phyloP scores from a whole-genome alignment of 1,140 invertebrate species.

The Pararge aegeria region DNA sequence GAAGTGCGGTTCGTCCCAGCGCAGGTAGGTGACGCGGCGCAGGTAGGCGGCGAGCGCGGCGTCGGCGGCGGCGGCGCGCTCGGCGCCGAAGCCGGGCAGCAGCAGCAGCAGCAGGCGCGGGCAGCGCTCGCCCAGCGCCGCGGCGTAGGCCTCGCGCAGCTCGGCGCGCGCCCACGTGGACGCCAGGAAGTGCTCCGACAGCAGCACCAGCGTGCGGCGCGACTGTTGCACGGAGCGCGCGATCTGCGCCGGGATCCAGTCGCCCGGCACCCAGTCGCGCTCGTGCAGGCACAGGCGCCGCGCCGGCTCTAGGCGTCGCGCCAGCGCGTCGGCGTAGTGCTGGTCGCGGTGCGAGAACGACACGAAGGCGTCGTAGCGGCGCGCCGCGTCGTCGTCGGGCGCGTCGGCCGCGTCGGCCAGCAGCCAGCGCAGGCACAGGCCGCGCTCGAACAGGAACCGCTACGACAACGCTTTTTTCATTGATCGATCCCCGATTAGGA shows the following conservation, averaged over 20 bases:
- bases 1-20: conserved; percentile 43
- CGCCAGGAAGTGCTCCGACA: conserved; percentile 90
- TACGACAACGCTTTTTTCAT: too few relatives aligned
- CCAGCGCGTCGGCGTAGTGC: conserved; percentile 86
- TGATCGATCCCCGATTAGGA: too few relatives aligned
- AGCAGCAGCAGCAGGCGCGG: conserved; percentile 87
- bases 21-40: conserved; percentile 45
- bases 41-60: conserved; percentile 70
- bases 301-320: conserved; percentile 84
- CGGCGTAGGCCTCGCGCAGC: conserved; percentile 88
- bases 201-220: conserved; percentile 89
- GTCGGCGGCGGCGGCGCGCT: conserved; percentile 47
- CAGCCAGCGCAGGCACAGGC: conserved; percentile 31
- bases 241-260: conserved; percentile 90
- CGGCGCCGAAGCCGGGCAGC: conserved; percentile 82
- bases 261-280: conserved; percentile 89
- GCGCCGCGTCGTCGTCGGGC: conserved; percentile 15
- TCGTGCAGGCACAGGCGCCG: conserved; percentile 90
- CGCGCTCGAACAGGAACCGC: conserved; percentile 37
- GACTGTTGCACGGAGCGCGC: conserved; percentile 88
- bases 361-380: conserved; percentile 90
- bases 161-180: conserved; percentile 93
- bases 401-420: too few relatives aligned
- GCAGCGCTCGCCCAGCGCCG: conserved; percentile 87
- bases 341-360: conserved; percentile 92